phyloP scores from a whole-genome alignment of 1,140 invertebrate genomes.

The Idris sp. region DNA sequence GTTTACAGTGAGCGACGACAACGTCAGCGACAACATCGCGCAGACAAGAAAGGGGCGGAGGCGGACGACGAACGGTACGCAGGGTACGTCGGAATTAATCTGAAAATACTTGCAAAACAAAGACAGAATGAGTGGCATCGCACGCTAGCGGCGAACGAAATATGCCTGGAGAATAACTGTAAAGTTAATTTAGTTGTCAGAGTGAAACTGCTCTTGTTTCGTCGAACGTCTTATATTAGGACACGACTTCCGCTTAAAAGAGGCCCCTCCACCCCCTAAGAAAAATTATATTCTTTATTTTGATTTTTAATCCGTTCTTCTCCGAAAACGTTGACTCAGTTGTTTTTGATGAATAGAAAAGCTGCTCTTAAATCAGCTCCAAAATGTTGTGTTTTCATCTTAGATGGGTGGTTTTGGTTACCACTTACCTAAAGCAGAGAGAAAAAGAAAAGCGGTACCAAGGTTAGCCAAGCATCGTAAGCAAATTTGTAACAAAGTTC shows the following conservation, averaged over 20 bases:
- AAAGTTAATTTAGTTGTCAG: constrained; percentile 73
- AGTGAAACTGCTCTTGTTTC: constrained; percentile 37
- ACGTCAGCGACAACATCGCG: constrained; percentile 57
- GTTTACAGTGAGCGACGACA: constrained; percentile 59
- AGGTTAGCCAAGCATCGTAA: constrained; percentile 9
- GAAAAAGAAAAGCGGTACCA: constrained; percentile 1
- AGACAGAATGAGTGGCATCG: constrained; percentile 45
- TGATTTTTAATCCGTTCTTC: no score
- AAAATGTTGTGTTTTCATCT: no score
- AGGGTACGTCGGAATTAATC: constrained; percentile 67
- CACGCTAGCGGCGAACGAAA: constrained; percentile 44
- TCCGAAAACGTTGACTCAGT: no score
- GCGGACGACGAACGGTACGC: constrained; percentile 52
- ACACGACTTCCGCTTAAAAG: no score
- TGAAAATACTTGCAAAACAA: constrained; percentile 66
- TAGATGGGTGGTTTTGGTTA: no score
- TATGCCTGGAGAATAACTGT: constrained; percentile 58
- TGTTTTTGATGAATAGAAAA: no score
- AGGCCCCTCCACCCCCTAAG: no score
- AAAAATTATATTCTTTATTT: no score
- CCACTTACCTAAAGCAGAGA: constrained; percentile 24
- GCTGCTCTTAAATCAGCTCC: no score
- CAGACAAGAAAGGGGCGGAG: constrained; percentile 58
- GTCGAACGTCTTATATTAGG: no score
- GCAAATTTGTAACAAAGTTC: constrained; percentile 37